Evolutionary conservation across 1,140 invertebrate genomes (phyloP), one percentile per base, ranked within the genome.

Genomic region (Apis cerana): DNA sequence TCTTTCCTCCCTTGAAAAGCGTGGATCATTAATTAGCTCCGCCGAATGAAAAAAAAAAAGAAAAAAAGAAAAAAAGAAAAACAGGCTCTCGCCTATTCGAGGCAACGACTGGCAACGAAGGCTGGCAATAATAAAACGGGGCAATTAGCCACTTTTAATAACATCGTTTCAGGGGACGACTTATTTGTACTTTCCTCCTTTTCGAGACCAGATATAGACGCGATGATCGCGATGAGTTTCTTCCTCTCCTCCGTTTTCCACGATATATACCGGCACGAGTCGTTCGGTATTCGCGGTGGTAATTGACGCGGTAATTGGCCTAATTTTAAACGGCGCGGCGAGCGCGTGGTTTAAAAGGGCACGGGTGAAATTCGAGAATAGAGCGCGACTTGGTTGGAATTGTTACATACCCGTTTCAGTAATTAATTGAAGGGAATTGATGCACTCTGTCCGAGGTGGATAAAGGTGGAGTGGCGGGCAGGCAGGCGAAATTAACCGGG

Each of bases 81-180:
- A 85, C 87, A 88, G 86, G 67, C 80, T 85, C 76, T 85, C 76
- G 79, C 76, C 80, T 80, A 83, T 88, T 78, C 86, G 78, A 43
- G 78, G 64, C 33, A 33, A 33, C 33, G 33, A 33, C 83, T 67
- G 83, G 61, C 75, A 54, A 65, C 61, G 23, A 54, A 83, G 50
- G 72, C 62, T 5, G 72, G 75, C 80, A 76, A 85, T 88, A 88
- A 88, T 88, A 88, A 88, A 88, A 59, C 83, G 75, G 67, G 83
- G 75, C 83, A 88, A 88, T 88, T 88, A 88, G 86, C 86, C 86
- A 88, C 87, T 88, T 88, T 88, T 88, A 88, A 88, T 85, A 88
- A 88, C 86, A 85, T 85, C 86, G 86, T 85, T 88, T 79, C 83
- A 75, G 67, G 75, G 71, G 69, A 83, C 79, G 72, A 88, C 83